Evolutionary conservation across 2,888 invertebrate genomes (phyloP), one percentile per base, ranked within the genome.

Genomic region (Hermaeophaga mercurialis): DNA sequence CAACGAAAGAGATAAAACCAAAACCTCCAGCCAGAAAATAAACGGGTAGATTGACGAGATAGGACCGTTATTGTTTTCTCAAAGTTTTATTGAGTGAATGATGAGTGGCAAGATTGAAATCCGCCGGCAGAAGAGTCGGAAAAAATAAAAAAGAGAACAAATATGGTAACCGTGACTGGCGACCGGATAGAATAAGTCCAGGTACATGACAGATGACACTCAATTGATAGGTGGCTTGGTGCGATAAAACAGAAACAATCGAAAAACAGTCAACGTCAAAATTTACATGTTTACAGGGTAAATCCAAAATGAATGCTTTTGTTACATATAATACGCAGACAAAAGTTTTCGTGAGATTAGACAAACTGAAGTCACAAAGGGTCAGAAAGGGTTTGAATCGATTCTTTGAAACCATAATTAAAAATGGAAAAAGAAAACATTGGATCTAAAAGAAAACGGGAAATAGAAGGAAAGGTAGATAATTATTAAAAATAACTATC

Each of bases 51-150:
- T 55, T 33, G 50, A 31, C 14, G 56, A 56, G 56, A 59, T 44
- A 53, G 45, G 6, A 53, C 56, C 41, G 33, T 54, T 49, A 59
- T 59, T 56, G 59, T 59, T 59, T 60, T 53, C 43, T 54, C 52
- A 38, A 46, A 54, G 47, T 52, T 56, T 56, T 47, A 56, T 56
- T 54, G 56, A 58, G 54, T 53, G 58, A 61, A 61, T 53, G 57
- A 58, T 58, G 58, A 58, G 11, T 4, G 45, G 17, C 45, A 48
- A 26, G 38, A 49, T 46, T 43, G 43, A 47, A 50, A 43, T 28
- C 6, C 28, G 28, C 28, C n/a, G 8, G n/a, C 28, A 28, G 28
- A 9, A 7, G 28, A 8, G 2, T n/a, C 9, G 9, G 28, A n/a
- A 28, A 28, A 28, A 28, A 4, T 2, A 28, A 28, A 9, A 28